Evolutionary conservation across 2,797 vertebrate species (phyloP), one percentile per base, ranked within the genome.

Genomic region (Acanthurus leucopareius): DNA sequence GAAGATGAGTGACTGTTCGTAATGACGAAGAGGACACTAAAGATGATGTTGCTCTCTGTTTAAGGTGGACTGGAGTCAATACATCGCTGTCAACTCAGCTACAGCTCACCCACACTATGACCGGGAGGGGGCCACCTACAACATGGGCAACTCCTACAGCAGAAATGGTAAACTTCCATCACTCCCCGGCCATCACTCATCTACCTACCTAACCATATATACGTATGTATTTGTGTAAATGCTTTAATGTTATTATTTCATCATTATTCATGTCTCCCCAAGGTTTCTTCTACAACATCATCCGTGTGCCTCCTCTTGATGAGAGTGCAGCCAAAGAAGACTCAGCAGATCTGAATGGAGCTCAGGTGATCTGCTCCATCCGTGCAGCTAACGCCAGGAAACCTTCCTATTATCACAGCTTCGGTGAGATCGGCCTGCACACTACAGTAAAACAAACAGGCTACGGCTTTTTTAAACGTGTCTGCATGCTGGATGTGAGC

Each of bases 331-430:
- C 35, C 0, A 74, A 56, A 2, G 80, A 84, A 28, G 86, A 73
- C 9, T 85, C 79, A 20, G 95, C 96, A 28, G 93, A 92, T 0
- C 87, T 98, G 78, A 90, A 90, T 19, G 97, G 96, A 68, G 95
- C 96, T 2, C 80, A 94, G 73, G 95, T 99, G 72, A 83, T 99
- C 81, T 98, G 97, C 88, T 97, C 96, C 86, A 97, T 99, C 83
- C 87, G 78, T 66, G 94, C 97, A 61, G 7, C 73, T 52, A 92
- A 97, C 73, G 80, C 85, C 69, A 94, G 93, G 88, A 97, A 95
- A 62, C 97, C 97, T 10, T 97, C 97, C 72, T 99, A 99, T 88
- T 99, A 96, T 75, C 97, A 99, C 93, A 99, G 97, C 92, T 98
- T 99, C 69, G 97, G 98, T 98, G 80, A 96, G 96, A 79, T 14